Percentiles rank a stretch among this genome's conserved stretches.
Conservation (phyloP, 64 coral and sea anemone species). For the Platygyra sinensis region DNA sequence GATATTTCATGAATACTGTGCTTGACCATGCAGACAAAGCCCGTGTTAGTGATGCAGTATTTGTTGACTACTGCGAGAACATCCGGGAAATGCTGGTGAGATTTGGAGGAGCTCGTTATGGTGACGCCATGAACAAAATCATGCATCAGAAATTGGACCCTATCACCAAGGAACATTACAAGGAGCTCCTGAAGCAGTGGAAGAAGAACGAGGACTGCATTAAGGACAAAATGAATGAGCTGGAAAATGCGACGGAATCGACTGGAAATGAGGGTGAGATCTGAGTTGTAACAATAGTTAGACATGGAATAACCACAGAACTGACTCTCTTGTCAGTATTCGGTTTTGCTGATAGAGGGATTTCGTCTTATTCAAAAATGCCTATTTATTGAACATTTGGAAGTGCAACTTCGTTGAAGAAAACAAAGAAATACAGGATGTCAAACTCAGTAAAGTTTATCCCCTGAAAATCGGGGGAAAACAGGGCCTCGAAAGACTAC, state of each 20-base stretch:
- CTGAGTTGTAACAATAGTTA: slow-evolving; percentile 4
- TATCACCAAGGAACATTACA: too few species aligned
- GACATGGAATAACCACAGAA: not conserved
- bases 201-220: too few species aligned
- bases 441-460: too few species aligned
- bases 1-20: slow-evolving; percentile 9
- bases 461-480: too few species aligned
- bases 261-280: slow-evolving; percentile 9
- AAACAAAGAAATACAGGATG: too few species aligned
- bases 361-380: not conserved
- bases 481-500: too few species aligned
- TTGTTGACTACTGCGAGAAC: slow-evolving; percentile 6
- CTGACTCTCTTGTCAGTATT: not conserved
- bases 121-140: too few species aligned
- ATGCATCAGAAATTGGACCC: too few species aligned
- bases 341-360: not conserved
- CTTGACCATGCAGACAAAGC: not conserved
- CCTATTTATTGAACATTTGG: not conserved
- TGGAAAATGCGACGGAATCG: not conserved
- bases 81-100: slow-evolving; percentile 40
- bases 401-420: too few species aligned
- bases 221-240: slow-evolving; percentile 15
- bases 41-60: slow-evolving; percentile 34
- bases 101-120: not conserved
- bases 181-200: too few species aligned